Base-by-base conservation (phyloP, 1,140 invertebrate species). In the Steinernema feltiae region DNA sequence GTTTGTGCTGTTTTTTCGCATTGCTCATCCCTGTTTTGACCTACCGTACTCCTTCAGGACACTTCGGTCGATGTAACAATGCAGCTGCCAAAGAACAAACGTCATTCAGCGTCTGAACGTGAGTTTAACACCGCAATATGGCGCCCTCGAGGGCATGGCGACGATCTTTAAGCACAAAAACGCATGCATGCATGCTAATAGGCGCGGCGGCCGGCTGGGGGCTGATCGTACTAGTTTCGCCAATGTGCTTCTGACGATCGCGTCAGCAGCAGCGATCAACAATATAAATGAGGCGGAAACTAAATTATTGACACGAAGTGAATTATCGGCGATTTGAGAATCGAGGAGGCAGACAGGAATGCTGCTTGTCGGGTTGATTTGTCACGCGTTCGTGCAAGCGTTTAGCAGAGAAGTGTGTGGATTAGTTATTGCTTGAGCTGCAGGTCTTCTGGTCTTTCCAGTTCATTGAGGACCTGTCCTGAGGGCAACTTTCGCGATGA, bases 281-380 rank as follows among this genome's bases (percentile, higher is more conserved):
- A 73, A 69, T 73, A 73, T 29, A 73, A 73, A 53, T 73, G 32
- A 53, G 69, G 12, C 69, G 29, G 48, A 48, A 73, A 74, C 29
- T 12, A 73, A 30, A 48, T 48, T 12, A 53, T 30, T 63, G 70
- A 0, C 63, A 76, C 27, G 32, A 21, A 12, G 53, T 63, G 53
- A 15, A 63, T 7, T 21, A 63, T 15, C 24, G 24, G n/a, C n/a
- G n/a, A n/a, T n/a, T 17, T 30, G 31, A 35, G 46, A 31, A 35
- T 24, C 32, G 27, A 48, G 0, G 74, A 76, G 31, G 48, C 75
- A 46, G 41, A 12, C 41, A 46, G 7, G 41, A 46, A n/a, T n/a
- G 41, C 41, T 46, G 41, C 41, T n/a, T 46, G 41, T n/a, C 41
- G 41, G 41, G n/a, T n/a, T n/a, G 7, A 46, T 46, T 46, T n/a